Base-by-base conservation (phyloP, 2,888 invertebrate species). In the Xanthorhoe designata region DNA sequence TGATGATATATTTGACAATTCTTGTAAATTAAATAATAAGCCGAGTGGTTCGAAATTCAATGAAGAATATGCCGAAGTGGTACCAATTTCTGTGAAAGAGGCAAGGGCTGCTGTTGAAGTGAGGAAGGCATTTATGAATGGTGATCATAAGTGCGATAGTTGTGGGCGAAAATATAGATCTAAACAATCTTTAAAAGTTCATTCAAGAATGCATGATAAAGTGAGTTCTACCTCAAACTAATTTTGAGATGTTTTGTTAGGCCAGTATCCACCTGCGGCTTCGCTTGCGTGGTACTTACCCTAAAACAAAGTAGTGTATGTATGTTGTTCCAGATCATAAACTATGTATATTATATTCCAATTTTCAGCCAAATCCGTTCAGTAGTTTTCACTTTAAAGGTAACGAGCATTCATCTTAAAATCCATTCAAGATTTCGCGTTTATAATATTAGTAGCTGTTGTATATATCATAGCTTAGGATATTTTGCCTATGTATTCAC, bases 151-250 rank as follows among this genome's bases (percentile, higher is more conserved):
- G 13, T 92, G 92, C 75, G 63, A 77, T 0, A 24, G 29, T 10
- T 92, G 92, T 68, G 78, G 79, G n/a, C 88, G 86, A 52, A 69
- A 79, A 5, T 90, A 84, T 73, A 75, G 76, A 53, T 86, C 76
- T 77, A 85, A 87, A 24, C 80, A 80, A 24, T 78, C 85, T 13
- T 73, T 87, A 57, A 82, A 79, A 15, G 61, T 78, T 18, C 92
- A 92, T 76, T 78, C 79, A 71, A 79, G 90, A 18, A 91, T 90
- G 88, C 92, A 92, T 85, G 88, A 91, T 74, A 85, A 82, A 84
- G 92, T 90, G 76, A 79, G 73, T 63, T 10, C 35, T 24, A 38
- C 10, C 8, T 10, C 35, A 38, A 8, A 38, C 2, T 38, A 38
- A 35, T 24, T 24, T 24, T 9, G 1, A 38, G 10, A 9, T 38